A percentile compares a stretch with the other conserved stretches of the same genome.
Evolutionary conservation across 1,140 invertebrate genomes (phyloP).

Genomic region (Drosophila sp.): DNA sequence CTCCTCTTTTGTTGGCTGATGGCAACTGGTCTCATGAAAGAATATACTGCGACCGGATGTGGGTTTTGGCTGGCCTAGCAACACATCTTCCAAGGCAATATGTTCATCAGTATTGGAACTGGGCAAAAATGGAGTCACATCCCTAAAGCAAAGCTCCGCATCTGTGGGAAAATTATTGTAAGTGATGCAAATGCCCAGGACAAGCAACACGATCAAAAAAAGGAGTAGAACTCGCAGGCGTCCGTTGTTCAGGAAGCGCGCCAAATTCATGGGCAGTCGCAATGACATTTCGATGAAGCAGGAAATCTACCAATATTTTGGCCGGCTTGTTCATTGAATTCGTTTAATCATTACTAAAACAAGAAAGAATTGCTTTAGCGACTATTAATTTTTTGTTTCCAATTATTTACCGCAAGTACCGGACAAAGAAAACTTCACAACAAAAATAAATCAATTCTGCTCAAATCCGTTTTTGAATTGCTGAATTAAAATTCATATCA

Average conservation of each 20-base stretch:
- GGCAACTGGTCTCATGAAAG: conserved; percentile 80
- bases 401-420: neutral
- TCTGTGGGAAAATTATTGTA: conserved; percentile 36
- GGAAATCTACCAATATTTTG: neutral
- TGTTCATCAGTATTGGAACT: conserved; percentile 1
- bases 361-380: neutral
- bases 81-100: conserved; percentile 54
- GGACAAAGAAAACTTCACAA: neutral
- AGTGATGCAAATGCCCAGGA: conserved; percentile 22
- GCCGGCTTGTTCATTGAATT: neutral
- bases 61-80: conserved; percentile 54
- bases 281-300: conserved; percentile 56
- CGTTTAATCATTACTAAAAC: neutral
- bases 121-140: neutral
- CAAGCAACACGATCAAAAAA: conserved; percentile 36
- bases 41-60: conserved; percentile 84
- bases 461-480: too few species aligned
- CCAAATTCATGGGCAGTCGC: conserved; percentile 46
- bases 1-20: conserved; percentile 6
- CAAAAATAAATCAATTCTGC: too few species aligned
- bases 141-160: conserved; percentile 31
- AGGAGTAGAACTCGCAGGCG: conserved; percentile 60
- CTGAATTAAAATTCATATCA: too few species aligned
- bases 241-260: conserved; percentile 62
- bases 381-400: neutral